Evolutionary conservation across 2,113 vertebrate genomes (phyloP), one percentile per base, ranked within the genome.

Genomic region (Tichodroma muraria): DNA sequence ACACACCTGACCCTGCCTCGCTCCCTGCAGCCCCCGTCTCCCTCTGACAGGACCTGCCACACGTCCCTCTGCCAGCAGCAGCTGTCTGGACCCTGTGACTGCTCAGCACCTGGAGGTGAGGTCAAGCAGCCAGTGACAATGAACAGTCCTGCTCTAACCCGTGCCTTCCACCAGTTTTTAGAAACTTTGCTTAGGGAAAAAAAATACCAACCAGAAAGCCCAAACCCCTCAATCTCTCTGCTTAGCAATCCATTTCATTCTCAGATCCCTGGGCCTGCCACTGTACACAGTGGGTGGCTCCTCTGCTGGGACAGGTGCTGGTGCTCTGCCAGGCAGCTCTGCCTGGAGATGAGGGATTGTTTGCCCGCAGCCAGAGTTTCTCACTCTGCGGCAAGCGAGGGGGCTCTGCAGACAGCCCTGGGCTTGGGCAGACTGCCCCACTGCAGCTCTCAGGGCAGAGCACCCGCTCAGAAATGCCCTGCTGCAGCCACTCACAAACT

Each of bases 381-480:
- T 59, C 57, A 10, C 31, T 11, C 31, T 17, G 31, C 0, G 9
- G 38, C 68, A 31, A 54, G 54, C 0, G 2, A 69, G 21, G 25
- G 72, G 42, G 35, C 61, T 78, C 64, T 85, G 80, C 64, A 70
- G n/a, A 13, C 1, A 1, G 56, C 42, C 22, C 56, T 13, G 65
- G 45, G 4, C 72, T 6, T 4, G 20, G 49, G 25, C 33, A 40
- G 45, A 27, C 10, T 81, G 54, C 47, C 47, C 27, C 31, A 7
- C 45, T 49, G 33, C 19, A 1, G 31, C 40, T 38, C 49, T 16
- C 2, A 3, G 15, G 13, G 27, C 28, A 31, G 53, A 53, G 52
- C 64, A 35, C 4, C 40, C 0, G 0, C 9, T 11, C 15, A 25
- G 54, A n/a, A 70, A 33, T 0, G 0, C 30, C 28, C 27, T 25